phyloP scores from a whole-genome alignment of 2,797 vertebrate genomes.

The Lophotriccus pileatus region DNA sequence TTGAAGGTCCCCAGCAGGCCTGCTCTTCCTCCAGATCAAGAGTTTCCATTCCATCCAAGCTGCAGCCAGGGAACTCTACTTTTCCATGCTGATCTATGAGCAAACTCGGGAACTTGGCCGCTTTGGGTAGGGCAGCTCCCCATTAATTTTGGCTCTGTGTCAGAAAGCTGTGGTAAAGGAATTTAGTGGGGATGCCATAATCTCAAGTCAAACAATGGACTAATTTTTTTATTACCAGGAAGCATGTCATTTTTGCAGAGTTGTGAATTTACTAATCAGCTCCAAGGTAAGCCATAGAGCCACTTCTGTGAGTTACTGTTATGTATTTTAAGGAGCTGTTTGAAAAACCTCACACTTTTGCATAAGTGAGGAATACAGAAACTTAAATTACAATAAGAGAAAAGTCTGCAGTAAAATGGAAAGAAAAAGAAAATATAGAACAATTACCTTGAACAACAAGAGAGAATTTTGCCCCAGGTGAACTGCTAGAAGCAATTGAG shows the following conservation, averaged over 20 bases:
- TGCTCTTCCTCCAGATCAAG: neutral
- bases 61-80: neutral
- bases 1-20: neutral
- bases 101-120: rapidly evolving
- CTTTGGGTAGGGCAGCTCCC: neutral
- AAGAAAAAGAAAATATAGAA: neutral
- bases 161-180: neutral
- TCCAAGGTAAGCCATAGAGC: neutral
- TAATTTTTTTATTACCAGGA: neutral
- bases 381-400: neutral
- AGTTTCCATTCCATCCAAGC: neutral
- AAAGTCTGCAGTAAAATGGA: neutral
- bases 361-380: neutral
- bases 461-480: neutral
- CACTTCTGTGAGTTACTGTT: neutral
- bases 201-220: neutral
- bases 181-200: neutral
- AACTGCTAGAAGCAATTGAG: neutral
- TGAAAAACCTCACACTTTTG: neutral
- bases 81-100: neutral
- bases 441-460: neutral
- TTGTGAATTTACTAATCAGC: neutral
- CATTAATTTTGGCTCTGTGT: neutral
- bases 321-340: neutral
- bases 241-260: neutral